Evolutionary conservation across 2,113 vertebrate genomes (phyloP).

Genomic region (Phylloscopus trochilus): DNA sequence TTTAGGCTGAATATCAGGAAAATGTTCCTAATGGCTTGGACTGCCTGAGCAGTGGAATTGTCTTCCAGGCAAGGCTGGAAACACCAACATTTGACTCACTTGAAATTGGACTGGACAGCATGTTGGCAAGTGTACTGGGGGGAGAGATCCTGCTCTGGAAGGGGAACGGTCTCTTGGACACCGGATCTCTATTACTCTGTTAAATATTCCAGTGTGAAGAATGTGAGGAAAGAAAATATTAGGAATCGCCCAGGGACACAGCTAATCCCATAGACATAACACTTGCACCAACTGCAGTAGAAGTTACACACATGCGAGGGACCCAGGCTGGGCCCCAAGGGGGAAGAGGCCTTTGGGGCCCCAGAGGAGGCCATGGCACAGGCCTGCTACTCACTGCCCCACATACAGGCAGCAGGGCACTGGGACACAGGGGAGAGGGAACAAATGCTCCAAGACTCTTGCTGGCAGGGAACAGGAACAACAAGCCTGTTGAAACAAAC

Average conservation of each 20-base stretch:
- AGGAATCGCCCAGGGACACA: conserved; percentile 31
- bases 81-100: conserved; percentile 22
- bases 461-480: neutral
- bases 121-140: conserved; percentile 44
- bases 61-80: conserved; percentile 54
- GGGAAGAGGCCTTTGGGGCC: neutral
- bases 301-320: neutral
- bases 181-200: conserved; percentile 38
- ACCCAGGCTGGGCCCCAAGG: neutral
- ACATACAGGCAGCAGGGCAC: fast-evolving
- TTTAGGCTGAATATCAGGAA: conserved; percentile 38
- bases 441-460: neutral
- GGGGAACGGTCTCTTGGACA: conserved; percentile 6
- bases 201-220: conserved; percentile 46
- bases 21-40: conserved; percentile 45
- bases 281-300: neutral
- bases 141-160: conserved; percentile 50
- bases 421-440: neutral
- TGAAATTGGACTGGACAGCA: conserved; percentile 35
- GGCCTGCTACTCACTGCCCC: neutral
- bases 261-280: conserved; percentile 17
- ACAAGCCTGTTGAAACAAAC: neutral
- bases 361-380: fast-evolving
- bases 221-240: conserved; percentile 51
- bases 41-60: neutral